A percentile compares a stretch with the other conserved stretches of the same genome.
Conservation (phyloP, 37 sponge, comb jelly and placozoan species). For the Haliclona indistincta region DNA sequence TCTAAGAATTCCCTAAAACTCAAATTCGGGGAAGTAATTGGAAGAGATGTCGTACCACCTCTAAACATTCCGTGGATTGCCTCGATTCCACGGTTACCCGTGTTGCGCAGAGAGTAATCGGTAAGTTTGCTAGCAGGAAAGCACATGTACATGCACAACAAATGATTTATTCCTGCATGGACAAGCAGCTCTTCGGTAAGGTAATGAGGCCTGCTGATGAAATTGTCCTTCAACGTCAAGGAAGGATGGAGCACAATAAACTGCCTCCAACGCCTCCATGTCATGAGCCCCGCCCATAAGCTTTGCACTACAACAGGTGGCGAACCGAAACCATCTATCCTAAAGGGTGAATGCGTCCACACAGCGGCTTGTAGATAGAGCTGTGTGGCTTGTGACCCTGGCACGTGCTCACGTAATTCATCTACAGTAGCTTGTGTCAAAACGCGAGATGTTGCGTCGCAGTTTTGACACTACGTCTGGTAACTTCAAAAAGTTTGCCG, state of each 20-base stretch:
- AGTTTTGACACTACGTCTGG: too few relatives aligned
- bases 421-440: neutral
- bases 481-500: too few relatives aligned
- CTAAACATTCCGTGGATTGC: slow-evolving; percentile 27
- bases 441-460: slow-evolving; percentile 16
- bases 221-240: neutral
- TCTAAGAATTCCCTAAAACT: slow-evolving; percentile 23
- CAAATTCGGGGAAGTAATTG: slow-evolving; percentile 8
- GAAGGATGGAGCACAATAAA: neutral
- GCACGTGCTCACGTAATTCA: neutral
- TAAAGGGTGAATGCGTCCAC: slow-evolving; percentile 17
- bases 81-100: slow-evolving; percentile 20
- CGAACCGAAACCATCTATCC: slow-evolving; percentile 9
- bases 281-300: slow-evolving; percentile 19
- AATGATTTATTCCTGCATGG: slow-evolving; percentile 15
- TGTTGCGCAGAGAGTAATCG: slow-evolving; percentile 3
- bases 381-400: slow-evolving; percentile 8
- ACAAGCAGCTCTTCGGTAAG: slow-evolving; percentile 10
- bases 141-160: neutral
- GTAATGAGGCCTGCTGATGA: slow-evolving; percentile 14
- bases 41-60: slow-evolving; percentile 28
- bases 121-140: neutral
- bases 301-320: slow-evolving; percentile 11
- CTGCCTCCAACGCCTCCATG: slow-evolving; percentile 20
- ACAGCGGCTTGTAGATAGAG: slow-evolving; percentile 12